Evolutionary conservation across 2,797 vertebrate genomes (phyloP), one percentile per base, ranked within the genome.

Genomic region (Amazona finschi): DNA sequence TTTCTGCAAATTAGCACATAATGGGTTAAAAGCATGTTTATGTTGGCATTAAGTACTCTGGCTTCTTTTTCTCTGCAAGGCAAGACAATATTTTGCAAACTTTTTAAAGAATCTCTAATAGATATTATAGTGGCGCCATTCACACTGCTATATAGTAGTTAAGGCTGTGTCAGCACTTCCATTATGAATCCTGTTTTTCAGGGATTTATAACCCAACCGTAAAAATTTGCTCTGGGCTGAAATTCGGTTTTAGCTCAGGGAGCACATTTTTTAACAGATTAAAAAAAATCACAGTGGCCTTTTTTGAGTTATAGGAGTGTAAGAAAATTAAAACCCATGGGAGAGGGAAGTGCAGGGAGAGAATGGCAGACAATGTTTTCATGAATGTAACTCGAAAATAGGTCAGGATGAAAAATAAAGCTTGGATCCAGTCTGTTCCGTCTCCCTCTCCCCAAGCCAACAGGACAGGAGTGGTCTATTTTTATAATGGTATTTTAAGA

Each of bases 1-100:
- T 97, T 97, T 96, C 96, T 97, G 95, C 96, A 98, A 98, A 98
- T 98, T 97, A 97, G 97, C 97, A 97, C 97, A 87, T 97, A 97
- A 98, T 97, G 98, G 98, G 97, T 98, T 98, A 98, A 98, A 98
- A 97, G 97, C 97, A 97, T 98, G 97, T 98, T 98, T 98, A 97
- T 96, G 93, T 97, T 98, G 97, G 97, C 97, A 97, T 97, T 97
- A 96, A 96, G 87, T 95, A 83, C 91, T 87, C 96, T 96, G 96
- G 90, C 86, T 95, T 94, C 95, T 93, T 96, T 97, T 96, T 92
- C 96, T 96, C 93, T 97, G 93, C 85, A 81, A 96, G 96, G 96
- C 91, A 97, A 97, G 97, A 97, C 96, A 97, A 95, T 96, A 96
- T 97, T 97, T 98, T 98, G 94, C 97, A 96, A 97, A 98, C 96